Base-by-base conservation (phyloP, 2,888 invertebrate genomes). In the Boloria euphrosyne region DNA sequence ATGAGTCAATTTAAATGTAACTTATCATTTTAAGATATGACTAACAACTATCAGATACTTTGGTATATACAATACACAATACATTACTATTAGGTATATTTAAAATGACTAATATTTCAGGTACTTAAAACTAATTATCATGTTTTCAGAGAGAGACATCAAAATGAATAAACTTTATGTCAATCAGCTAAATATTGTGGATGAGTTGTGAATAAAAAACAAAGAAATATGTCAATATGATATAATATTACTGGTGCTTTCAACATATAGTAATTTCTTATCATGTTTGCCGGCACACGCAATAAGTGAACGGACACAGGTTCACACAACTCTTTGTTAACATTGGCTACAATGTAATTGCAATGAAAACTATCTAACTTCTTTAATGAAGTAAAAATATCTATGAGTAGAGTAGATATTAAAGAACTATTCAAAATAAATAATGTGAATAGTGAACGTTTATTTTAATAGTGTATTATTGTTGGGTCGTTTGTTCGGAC, bases 401-500 rank as follows among this genome's bases (percentile, higher is more conserved):
- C n/a, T 14, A 52, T 43, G 2, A 31, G n/a, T 13, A 3, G 14
- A 57, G 4, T n/a, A 14, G 22, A 46, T 43, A 57, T 22, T 1
- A 1, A 44, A 55, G 31, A 38, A 10, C 10, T 55, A 18, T 4
- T 57, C 13, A 58, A 58, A 64, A 46, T 31, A 7, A 47, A 54
- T 51, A 46, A 47, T 59, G 31, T 53, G 43, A 53, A 65, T 38
- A 49, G 47, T 60, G 27, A 52, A 55, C 61, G 66, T 69, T 68
- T 67, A 65, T 70, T 67, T 73, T 69, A 68, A 70, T 72, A 53
- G 68, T 67, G 77, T 79, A 76, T 80, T 76, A 78, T 77, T 78
- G 73, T 74, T 76, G 77, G 80, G 78, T 78, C 71, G 79, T 81
- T 80, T 80, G 76, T 78, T 81, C 79, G 81, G 78, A 80, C 79